Conservation (phyloP, 64 coral and sea anemone species). For the Pachyseris speciosa region DNA sequence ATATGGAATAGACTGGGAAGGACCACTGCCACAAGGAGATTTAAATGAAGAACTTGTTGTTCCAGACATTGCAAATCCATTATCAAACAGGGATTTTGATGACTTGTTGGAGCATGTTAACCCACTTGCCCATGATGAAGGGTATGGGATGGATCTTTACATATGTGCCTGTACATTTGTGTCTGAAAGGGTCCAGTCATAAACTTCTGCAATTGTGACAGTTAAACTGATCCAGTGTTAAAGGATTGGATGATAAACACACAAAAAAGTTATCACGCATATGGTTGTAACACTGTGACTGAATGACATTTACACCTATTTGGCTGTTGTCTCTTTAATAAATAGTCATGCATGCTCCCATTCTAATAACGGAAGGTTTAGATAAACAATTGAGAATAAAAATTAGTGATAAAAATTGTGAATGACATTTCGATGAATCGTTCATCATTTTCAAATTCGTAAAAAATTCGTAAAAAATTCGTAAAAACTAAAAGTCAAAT, state of each 20-base stretch:
- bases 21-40: constrained; percentile 20
- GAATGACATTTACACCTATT: constrained; percentile 11
- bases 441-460: no score
- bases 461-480: no score
- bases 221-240: background rate
- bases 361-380: no score
- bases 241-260: constrained; percentile 23
- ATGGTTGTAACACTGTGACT: background rate
- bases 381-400: no score
- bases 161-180: constrained; percentile 49
- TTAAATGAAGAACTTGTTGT: background rate
- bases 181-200: constrained; percentile 11
- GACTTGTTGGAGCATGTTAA: constrained; percentile 27
- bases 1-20: constrained; percentile 55
- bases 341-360: no score
- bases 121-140: constrained; percentile 33
- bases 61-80: constrained; percentile 53
- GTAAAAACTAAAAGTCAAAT: no score
- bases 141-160: constrained; percentile 48
- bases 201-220: background rate
- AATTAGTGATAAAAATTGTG: no score
- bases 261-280: background rate
- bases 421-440: no score
- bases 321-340: background rate
- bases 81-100: constrained; percentile 42